Conservation (phyloP, 2,113 vertebrate genomes). For the Carollia perspicillata region DNA sequence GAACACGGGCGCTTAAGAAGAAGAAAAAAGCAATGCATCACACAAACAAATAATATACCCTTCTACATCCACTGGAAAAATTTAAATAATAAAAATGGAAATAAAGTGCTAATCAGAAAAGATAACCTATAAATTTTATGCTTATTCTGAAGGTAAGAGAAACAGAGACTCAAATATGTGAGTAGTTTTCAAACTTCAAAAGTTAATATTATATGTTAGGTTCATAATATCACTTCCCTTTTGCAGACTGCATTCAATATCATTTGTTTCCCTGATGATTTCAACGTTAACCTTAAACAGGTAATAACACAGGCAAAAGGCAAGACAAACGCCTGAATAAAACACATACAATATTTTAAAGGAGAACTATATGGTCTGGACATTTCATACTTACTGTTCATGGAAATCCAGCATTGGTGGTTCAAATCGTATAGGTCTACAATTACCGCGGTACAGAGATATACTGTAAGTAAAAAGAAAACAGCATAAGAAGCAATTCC, state of each 20-base stretch:
- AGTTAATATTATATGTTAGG: not conserved
- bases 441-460: slow-evolving; percentile 93
- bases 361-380: not conserved
- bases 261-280: not conserved
- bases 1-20: too few relatives aligned
- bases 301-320: not conserved
- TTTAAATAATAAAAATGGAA: slow-evolving; percentile 19
- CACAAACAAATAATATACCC: not conserved
- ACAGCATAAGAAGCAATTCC: not conserved
- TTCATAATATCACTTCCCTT: not conserved
- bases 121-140: not conserved
- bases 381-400: slow-evolving; percentile 91
- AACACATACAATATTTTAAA: not conserved
- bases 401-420: slow-evolving; percentile 99
- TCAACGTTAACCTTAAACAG: not conserved
- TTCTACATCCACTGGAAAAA: not conserved
- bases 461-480: slow-evolving; percentile 85
- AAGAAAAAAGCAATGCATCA: not conserved
- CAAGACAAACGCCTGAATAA: not conserved
- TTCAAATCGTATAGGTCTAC: slow-evolving; percentile 96
- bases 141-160: not conserved
- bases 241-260: not conserved
- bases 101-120: slow-evolving; percentile 20
- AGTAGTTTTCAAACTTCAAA: not conserved
- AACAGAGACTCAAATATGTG: not conserved